A percentile compares a stretch with the other conserved stretches of the same genome.
Conservation (phyloP, 2,797 vertebrate species). For the Lophius americanus region DNA sequence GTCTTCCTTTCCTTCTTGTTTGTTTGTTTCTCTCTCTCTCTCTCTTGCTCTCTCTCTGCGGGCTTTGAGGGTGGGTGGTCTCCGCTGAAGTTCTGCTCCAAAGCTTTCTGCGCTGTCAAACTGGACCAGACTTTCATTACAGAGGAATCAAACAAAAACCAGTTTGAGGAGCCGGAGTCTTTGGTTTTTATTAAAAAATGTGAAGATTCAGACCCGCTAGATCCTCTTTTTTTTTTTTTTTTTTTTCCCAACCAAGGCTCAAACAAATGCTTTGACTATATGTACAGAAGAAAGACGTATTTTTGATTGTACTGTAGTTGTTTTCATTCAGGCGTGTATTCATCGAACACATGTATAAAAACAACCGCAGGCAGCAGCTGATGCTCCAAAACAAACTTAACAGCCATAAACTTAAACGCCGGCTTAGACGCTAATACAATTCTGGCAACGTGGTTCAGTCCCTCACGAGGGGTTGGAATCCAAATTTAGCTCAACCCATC, state of each 20-base stretch:
- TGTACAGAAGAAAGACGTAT: no score
- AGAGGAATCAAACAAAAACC: conserved; percentile 40
- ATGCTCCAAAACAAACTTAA: conserved; percentile 18
- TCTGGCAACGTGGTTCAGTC: not conserved
- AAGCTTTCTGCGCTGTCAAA: conserved; percentile 44
- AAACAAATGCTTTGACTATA: no score
- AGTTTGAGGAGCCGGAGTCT: no score
- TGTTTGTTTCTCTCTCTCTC: no score
- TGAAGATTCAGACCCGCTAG: no score
- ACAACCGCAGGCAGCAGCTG: not conserved
- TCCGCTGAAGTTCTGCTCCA: conserved; percentile 23
- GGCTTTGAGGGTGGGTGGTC: conserved; percentile 48
- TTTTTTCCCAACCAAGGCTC: no score
- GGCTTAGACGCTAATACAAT: conserved; percentile 14
- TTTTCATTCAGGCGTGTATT: no score
- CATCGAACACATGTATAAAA: not conserved
- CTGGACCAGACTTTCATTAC: conserved; percentile 47
- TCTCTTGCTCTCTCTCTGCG: no score
- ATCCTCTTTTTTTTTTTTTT: no score
- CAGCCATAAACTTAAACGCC: conserved; percentile 13
- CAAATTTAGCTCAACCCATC: conserved; percentile 17
- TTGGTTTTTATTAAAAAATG: no score
- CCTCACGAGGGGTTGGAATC: not conserved
- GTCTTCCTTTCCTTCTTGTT: no score
- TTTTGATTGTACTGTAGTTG: no score